Conservation (phyloP, 2,113 vertebrate genomes). For the Thermophis baileyi region DNA sequence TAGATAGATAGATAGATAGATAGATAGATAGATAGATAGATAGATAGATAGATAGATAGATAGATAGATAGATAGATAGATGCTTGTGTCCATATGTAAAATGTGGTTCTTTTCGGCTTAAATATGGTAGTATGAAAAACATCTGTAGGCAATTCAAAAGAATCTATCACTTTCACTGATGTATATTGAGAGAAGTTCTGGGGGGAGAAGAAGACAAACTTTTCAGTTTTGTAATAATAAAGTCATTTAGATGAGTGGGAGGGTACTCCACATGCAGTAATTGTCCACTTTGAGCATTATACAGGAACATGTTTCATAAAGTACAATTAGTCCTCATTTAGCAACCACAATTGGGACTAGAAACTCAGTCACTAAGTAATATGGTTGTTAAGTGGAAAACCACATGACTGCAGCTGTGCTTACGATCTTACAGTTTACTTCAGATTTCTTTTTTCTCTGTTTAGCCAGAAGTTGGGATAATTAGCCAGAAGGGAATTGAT, state of each 20-base stretch:
- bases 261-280: background rate
- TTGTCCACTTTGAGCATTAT: background rate
- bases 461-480: background rate
- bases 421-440: background rate
- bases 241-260: background rate
- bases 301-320: background rate
- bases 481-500: too few species aligned
- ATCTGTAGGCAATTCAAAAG: background rate
- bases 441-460: background rate
- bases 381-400: too few species aligned
- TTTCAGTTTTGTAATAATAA: background rate
- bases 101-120: accelerated
- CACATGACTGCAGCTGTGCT: background rate
- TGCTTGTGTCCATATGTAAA: background rate
- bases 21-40: too few species aligned
- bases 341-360: background rate
- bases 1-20: too few species aligned
- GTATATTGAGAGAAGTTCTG: background rate
- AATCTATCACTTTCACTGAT: background rate
- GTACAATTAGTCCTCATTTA: background rate
- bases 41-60: too few species aligned
- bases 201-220: background rate
- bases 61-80: too few species aligned
- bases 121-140: background rate
- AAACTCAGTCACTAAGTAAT: background rate